Conservation (phyloP, 2,888 invertebrate species). For the Hesperia comma region DNA sequence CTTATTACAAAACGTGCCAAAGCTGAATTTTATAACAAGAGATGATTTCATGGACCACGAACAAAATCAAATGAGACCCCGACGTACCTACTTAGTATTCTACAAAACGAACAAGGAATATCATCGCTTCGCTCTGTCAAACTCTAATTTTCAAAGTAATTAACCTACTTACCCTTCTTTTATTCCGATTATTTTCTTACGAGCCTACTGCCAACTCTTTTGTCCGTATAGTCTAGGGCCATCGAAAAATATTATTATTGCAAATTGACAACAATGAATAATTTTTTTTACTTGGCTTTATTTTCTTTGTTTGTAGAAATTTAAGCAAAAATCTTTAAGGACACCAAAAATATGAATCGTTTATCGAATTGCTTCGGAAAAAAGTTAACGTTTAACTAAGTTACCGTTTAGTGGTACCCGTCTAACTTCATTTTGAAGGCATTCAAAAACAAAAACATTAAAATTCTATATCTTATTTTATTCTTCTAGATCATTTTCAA, state of each 20-base stretch:
- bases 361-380: no score
- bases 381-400: no score
- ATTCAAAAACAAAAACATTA: no score
- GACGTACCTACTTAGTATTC: conserved; percentile 33
- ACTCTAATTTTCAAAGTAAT: conserved; percentile 38
- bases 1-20: conserved; percentile 33
- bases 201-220: conserved; percentile 32
- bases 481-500: no score
- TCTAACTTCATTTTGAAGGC: no score
- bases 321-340: no score
- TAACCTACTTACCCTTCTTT: conserved; percentile 35
- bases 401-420: no score
- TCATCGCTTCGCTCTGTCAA: conserved; percentile 37
- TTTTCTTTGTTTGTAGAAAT: background rate
- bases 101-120: conserved; percentile 33
- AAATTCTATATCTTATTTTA: no score
- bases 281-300: background rate
- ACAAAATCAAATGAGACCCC: conserved; percentile 26
- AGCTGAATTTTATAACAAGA: conserved; percentile 18
- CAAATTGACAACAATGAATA: conserved; percentile 14
- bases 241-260: conserved; percentile 27
- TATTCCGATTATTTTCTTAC: conserved; percentile 35
- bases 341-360: no score
- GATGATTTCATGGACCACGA: conserved; percentile 31
- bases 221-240: conserved; percentile 19